Conservation (phyloP, 2,797 vertebrate genomes). For the Leuciscus waleckii region DNA sequence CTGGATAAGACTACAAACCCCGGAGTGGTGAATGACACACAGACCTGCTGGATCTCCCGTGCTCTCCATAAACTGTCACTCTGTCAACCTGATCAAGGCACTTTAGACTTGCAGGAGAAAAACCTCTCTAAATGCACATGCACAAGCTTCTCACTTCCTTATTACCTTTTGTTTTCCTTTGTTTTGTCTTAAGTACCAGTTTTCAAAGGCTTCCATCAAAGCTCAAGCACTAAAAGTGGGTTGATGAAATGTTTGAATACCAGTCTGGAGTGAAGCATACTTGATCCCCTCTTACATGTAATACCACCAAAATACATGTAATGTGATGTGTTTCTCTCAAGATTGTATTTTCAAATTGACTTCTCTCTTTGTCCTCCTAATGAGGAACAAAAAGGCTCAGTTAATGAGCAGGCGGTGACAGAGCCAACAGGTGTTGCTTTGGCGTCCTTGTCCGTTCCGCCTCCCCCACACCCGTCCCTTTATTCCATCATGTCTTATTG, state of each 20-base stretch:
- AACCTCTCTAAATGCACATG: slow-evolving; percentile 64
- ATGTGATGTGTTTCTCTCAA: slow-evolving; percentile 56
- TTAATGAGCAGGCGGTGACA: slow-evolving; percentile 75
- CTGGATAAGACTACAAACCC: slow-evolving; percentile 26
- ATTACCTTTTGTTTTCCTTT: slow-evolving; percentile 65
- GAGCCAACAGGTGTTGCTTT: slow-evolving; percentile 78
- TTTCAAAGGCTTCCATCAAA: slow-evolving; percentile 65
- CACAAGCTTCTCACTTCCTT: slow-evolving; percentile 50
- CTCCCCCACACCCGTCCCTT: not conserved
- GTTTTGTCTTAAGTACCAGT: slow-evolving; percentile 62
- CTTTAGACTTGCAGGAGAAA: slow-evolving; percentile 45
- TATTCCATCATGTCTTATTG: not conserved
- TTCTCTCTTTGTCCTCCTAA: slow-evolving; percentile 3
- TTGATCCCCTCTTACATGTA: slow-evolving; percentile 50
- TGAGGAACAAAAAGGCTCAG: slow-evolving; percentile 13
- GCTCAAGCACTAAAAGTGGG: slow-evolving; percentile 31
- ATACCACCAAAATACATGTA: slow-evolving; percentile 42
- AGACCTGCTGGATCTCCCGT: slow-evolving; percentile 68
- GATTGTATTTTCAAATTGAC: slow-evolving; percentile 36
- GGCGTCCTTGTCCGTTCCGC: slow-evolving; percentile 5
- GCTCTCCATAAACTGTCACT: slow-evolving; percentile 69
- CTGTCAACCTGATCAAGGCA: slow-evolving; percentile 65
- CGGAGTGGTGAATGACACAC: slow-evolving; percentile 66
- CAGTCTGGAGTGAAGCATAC: slow-evolving; percentile 55
- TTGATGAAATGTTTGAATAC: slow-evolving; percentile 64